phyloP scores from a whole-genome alignment of 2,888 invertebrate species.

The Drosophila siamana region DNA sequence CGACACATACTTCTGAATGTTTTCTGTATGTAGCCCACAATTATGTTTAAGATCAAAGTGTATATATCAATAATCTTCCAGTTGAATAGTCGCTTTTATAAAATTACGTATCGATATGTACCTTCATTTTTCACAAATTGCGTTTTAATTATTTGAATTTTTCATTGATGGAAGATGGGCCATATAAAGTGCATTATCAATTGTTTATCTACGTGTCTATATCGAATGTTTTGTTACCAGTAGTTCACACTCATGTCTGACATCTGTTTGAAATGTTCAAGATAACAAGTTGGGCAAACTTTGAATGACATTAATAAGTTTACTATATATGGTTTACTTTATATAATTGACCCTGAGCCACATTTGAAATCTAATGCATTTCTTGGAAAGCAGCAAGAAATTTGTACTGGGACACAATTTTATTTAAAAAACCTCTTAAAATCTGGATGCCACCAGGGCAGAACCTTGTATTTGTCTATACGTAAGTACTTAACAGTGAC shows the following conservation, averaged over 20 bases:
- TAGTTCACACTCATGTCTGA: slow-evolving; percentile 39
- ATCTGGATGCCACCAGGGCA: slow-evolving; percentile 90
- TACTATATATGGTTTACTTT: no score
- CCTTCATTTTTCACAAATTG: slow-evolving; percentile 14
- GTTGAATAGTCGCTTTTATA: slow-evolving; percentile 71
- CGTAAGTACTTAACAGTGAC: slow-evolving; percentile 86
- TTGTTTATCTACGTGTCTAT: slow-evolving; percentile 35
- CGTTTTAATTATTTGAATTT: slow-evolving; percentile 10
- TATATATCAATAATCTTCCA: slow-evolving; percentile 70
- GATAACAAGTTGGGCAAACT: slow-evolving; percentile 29
- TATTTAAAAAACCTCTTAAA: slow-evolving; percentile 80
- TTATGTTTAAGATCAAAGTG: slow-evolving; percentile 68
- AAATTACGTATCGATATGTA: slow-evolving; percentile 43
- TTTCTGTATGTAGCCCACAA: slow-evolving; percentile 49
- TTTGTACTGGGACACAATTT: not conserved
- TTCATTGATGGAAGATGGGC: not conserved
- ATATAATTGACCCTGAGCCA: no score
- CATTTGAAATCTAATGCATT: no score
- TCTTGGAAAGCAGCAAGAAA: not conserved
- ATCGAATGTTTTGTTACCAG: not conserved
- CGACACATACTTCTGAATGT: slow-evolving; percentile 38
- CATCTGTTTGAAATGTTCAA: slow-evolving; percentile 40
- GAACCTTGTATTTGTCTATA: slow-evolving; percentile 86
- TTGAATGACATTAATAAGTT: not conserved
- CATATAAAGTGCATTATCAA: slow-evolving; percentile 12